Conservation (phyloP, 2,797 vertebrate species). For the Syncerus caffer region DNA sequence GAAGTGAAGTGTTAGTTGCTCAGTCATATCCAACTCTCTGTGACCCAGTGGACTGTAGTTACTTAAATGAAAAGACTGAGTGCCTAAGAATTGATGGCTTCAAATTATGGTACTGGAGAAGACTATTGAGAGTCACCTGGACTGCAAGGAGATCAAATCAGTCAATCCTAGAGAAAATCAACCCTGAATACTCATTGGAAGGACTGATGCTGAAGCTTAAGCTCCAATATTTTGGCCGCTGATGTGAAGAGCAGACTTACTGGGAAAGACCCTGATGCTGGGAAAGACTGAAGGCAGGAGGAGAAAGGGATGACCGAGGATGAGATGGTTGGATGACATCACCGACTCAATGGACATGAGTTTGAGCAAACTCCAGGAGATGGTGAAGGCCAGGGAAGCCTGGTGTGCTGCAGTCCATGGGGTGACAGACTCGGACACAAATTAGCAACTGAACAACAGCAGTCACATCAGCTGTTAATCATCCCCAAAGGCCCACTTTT, state of each 20-base stretch:
- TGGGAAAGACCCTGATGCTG: background rate
- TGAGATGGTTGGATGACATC: background rate
- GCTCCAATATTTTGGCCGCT: background rate
- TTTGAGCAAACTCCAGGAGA: background rate
- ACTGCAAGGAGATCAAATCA: background rate
- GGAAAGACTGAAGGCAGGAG: background rate
- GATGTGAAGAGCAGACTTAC: background rate
- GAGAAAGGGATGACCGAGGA: rapidly evolving
- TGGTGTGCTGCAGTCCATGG: background rate
- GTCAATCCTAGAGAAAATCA: background rate
- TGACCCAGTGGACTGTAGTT: background rate
- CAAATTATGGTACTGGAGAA: background rate
- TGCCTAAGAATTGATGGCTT: background rate
- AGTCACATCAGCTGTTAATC: background rate
- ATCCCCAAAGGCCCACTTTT: background rate
- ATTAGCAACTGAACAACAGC: background rate
- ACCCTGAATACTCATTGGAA: background rate
- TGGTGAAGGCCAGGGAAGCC: background rate
- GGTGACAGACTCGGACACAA: background rate
- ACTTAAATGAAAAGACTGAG: background rate
- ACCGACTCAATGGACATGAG: background rate
- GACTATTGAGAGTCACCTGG: background rate
- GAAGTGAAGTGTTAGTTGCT: background rate
- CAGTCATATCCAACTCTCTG: background rate
- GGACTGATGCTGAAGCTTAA: background rate